These are phyloP conservation scores for Pipistrellus nathusii DNA, from an alignment of 2,797 vertebrate species.

Conservation along the genomic window DNA sequence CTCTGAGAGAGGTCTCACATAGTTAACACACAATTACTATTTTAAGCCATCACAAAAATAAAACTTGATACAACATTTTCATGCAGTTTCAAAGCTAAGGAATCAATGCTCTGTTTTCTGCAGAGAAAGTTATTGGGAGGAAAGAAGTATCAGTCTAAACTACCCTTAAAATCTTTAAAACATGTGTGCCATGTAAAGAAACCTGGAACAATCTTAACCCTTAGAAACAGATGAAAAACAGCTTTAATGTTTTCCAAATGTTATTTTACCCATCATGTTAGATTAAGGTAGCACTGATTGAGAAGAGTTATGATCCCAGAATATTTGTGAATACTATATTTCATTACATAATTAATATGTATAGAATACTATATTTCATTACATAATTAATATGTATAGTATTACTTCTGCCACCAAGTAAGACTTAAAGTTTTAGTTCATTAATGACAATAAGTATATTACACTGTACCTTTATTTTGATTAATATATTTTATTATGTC, in stretches of 20 bases:
- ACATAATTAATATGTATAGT: not conserved
- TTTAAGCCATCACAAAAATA: slow-evolving; percentile 38
- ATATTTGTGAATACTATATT: not conserved
- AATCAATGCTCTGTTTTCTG: not conserved
- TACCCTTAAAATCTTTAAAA: slow-evolving; percentile 3
- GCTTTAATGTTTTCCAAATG: slow-evolving; percentile 23
- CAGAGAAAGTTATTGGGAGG: not conserved
- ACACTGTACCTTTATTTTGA: slow-evolving; percentile 12
- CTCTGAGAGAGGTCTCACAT: not conserved
- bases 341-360: not conserved
- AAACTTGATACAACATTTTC: slow-evolving; percentile 2
- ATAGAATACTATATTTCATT: not conserved
- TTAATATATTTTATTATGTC: not conserved
- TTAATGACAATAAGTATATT: not conserved
- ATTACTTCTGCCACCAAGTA: not conserved
- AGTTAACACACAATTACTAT: not conserved
- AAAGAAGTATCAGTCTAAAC: not conserved
- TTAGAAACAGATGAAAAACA: not conserved
- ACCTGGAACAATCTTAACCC: slow-evolving; percentile 31
- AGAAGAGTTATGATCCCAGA: not conserved
- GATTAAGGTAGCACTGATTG: not conserved
- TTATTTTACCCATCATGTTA: not conserved
- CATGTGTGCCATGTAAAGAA: not conserved
- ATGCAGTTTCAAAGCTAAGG: not conserved
- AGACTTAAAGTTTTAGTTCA: not conserved